A percentile compares a stretch with the other conserved stretches of the same genome.
phyloP scores from a whole-genome alignment of 1,140 invertebrate genomes.

The Aphaenogaster rudis region DNA sequence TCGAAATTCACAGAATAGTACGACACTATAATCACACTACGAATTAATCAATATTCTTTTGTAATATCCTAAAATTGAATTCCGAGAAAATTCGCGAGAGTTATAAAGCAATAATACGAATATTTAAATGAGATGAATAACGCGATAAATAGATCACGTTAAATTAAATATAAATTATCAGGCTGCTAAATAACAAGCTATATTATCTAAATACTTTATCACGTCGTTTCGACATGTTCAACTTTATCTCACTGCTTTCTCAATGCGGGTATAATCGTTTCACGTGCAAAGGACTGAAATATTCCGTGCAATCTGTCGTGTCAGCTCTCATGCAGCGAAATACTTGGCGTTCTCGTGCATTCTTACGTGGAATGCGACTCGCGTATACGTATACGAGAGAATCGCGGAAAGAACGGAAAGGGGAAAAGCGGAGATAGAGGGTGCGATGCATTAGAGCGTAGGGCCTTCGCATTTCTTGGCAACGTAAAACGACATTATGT shows the following conservation, averaged over 20 bases:
- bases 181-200: not conserved
- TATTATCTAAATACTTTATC: not conserved
- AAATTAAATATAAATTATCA: slow-evolving; percentile 1
- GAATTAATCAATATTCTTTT: slow-evolving; percentile 40
- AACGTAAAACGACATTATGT: slow-evolving; percentile 39
- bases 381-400: slow-evolving; percentile 22
- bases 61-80: not conserved
- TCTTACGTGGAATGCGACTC: slow-evolving; percentile 49
- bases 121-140: not conserved
- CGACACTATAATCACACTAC: slow-evolving; percentile 1
- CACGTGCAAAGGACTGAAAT: not conserved
- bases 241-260: slow-evolving; percentile 1
- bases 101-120: not conserved
- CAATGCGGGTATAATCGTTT: slow-evolving; percentile 8
- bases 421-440: not conserved
- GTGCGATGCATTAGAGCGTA: slow-evolving; percentile 46
- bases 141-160: not conserved
- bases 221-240: slow-evolving; percentile 7
- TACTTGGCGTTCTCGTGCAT: slow-evolving; percentile 29
- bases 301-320: slow-evolving; percentile 41
- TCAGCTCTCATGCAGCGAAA: slow-evolving; percentile 24
- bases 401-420: not conserved
- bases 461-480: slow-evolving; percentile 57
- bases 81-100: not conserved
- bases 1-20: slow-evolving; percentile 12